Base-by-base conservation (phyloP, 2,113 vertebrate species). In the Ranitomeya variabilis region DNA sequence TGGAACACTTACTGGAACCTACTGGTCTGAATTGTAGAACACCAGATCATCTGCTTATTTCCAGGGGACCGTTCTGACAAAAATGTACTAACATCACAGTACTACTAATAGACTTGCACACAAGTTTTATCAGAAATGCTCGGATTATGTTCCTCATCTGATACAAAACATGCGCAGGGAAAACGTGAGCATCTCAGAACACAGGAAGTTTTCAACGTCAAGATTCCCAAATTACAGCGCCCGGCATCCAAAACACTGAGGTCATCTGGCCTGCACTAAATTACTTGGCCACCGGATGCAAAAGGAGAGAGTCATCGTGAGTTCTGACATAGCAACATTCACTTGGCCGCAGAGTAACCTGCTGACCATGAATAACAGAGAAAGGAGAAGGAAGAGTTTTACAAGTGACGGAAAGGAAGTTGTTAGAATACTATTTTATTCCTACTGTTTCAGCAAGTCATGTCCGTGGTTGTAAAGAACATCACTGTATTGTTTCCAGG, bases 221-320 rank as follows among this genome's bases (percentile, higher is more conserved):
- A 87, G 69, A 31, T 51, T 87, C 86, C 76, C 37, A 23, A 16
- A 71, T 87, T 81, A 71, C 86, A 81, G 59, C 23, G 18, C 6
- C 55, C 51, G 3, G 60, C 62, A 80, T 52, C 19, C 31, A 83
- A 45, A n/a, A 19, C 55, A 52, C 6, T 66, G 57, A 31, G 23
- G 80, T 37, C 37, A 82, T 64, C 26, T 19, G 10, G 10, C 11
- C 67, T 14, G 14, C 5, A 7, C 23, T 69, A 14, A 5, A 19
- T 21, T 64, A 67, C 2, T 26, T 4, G 7, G 67, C 10, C 7
- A 9, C 67, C 23, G 67, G 23, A 69, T 69, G 26, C 26, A 37
- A 37, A 37, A 74, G n/a, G 21, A 4, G 4, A 57, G 21, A 23
- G 23, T 31, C 26, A 31, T 37, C 4, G 54, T 80, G 1, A 52